Conservation (phyloP, 2,888 invertebrate species). For the Andricus curvator region DNA sequence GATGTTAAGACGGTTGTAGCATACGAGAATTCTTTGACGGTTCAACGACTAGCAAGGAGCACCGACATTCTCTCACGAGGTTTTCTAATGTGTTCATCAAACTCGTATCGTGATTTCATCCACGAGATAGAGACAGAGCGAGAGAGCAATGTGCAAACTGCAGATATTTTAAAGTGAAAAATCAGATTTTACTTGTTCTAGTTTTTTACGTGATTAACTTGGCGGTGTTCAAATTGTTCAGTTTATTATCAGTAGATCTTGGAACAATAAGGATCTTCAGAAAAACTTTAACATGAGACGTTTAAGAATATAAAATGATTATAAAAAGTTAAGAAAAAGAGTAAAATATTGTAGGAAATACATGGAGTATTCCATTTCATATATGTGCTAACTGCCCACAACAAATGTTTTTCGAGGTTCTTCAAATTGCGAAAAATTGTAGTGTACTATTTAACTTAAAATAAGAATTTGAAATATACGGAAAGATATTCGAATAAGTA, state of each 20-base stretch:
- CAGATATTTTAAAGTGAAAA: background rate
- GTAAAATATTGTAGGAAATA: too few species aligned
- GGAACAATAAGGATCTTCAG: too few species aligned
- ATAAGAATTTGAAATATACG: too few species aligned
- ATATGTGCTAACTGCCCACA: too few species aligned
- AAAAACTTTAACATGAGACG: too few species aligned
- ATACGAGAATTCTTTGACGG: conserved; percentile 39
- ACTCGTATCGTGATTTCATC: conserved; percentile 26
- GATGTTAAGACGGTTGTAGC: conserved; percentile 21
- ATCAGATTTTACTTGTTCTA: background rate
- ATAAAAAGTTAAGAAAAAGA: too few species aligned
- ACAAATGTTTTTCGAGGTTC: too few species aligned
- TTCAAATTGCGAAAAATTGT: too few species aligned
- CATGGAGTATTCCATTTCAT: too few species aligned
- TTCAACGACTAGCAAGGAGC: conserved; percentile 20
- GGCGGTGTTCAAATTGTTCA: background rate
- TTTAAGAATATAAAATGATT: too few species aligned
- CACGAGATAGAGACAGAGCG: background rate
- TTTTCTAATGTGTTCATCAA: conserved; percentile 40
- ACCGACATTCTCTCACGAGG: conserved; percentile 30
- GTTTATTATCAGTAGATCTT: background rate
- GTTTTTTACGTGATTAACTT: background rate
- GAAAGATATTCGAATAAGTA: too few species aligned
- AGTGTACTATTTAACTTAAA: too few species aligned
- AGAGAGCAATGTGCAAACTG: background rate